phyloP scores from a whole-genome alignment of 2,797 vertebrate species.

The Lindbergichthys nudifrons region DNA sequence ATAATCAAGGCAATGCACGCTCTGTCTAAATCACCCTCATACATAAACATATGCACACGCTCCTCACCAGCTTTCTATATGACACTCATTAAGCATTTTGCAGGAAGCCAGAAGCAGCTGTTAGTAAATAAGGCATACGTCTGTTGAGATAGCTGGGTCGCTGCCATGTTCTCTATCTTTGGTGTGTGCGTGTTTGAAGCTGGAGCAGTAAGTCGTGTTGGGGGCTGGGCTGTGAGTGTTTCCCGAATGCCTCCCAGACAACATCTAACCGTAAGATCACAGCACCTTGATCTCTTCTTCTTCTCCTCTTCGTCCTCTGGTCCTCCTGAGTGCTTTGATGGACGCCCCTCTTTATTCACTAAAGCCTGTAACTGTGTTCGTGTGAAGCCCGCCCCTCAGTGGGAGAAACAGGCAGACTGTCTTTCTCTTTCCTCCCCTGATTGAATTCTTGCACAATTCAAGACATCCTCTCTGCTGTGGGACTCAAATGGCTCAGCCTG shows the following conservation, averaged over 20 bases:
- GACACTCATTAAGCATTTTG: constrained; percentile 46
- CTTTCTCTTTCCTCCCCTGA: constrained; percentile 33
- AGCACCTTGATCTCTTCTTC: constrained; percentile 57
- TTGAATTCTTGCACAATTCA: constrained; percentile 49
- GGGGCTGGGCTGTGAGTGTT: constrained; percentile 56
- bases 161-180: constrained; percentile 88
- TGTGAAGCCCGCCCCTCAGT: constrained; percentile 49
- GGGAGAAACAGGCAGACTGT: constrained; percentile 49
- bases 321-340: constrained; percentile 59
- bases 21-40: background rate
- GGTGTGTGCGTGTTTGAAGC: constrained; percentile 76
- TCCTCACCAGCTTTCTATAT: constrained; percentile 34
- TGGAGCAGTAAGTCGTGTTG: constrained; percentile 50
- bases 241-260: constrained; percentile 61
- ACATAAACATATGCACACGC: constrained; percentile 37
- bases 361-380: constrained; percentile 43
- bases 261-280: constrained; percentile 65
- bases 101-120: constrained; percentile 76
- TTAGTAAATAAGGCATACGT: constrained; percentile 88
- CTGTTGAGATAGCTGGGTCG: constrained; percentile 74
- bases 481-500: constrained; percentile 35
- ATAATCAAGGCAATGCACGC: background rate
- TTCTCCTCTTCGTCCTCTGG: constrained; percentile 25
- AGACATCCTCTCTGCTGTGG: constrained; percentile 28
- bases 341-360: constrained; percentile 52